Conservation (phyloP, 1,140 invertebrate species). For the Trichoplusia ni region DNA sequence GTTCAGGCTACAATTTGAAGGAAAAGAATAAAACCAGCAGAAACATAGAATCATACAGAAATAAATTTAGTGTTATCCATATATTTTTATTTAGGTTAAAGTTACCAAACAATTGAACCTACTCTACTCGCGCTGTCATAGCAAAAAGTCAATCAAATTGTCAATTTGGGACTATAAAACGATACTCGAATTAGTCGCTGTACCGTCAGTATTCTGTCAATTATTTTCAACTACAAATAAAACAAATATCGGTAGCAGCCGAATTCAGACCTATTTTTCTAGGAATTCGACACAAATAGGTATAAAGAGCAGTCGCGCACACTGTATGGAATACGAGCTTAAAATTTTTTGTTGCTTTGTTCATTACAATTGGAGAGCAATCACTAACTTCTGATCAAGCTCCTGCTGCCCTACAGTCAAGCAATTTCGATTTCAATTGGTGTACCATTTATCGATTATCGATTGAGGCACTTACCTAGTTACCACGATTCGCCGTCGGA, state of each 20-base stretch:
- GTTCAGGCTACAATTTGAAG: no score
- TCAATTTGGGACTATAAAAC: constrained; percentile 3
- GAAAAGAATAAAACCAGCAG: no score
- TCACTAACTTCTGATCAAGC: neutral
- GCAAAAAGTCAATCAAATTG: neutral
- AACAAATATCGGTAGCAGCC: neutral
- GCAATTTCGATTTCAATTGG: constrained; percentile 17
- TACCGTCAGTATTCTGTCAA: neutral
- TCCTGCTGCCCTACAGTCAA: constrained; percentile 3
- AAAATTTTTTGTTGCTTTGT: constrained; percentile 14
- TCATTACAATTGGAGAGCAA: neutral
- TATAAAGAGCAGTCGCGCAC: constrained; percentile 8
- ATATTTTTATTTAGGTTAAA: no score
- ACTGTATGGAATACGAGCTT: no score
- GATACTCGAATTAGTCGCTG: neutral
- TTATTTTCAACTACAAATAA: neutral
- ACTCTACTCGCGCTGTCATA: no score
- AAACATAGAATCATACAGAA: no score
- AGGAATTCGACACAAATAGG: neutral
- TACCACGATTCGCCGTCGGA: neutral
- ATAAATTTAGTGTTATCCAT: no score
- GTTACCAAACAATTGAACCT: no score
- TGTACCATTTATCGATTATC: constrained; percentile 21
- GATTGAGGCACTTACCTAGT: constrained; percentile 1
- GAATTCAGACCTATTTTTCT: neutral